Conservation (phyloP, 2,888 invertebrate species). For the Catocala sponsa region DNA sequence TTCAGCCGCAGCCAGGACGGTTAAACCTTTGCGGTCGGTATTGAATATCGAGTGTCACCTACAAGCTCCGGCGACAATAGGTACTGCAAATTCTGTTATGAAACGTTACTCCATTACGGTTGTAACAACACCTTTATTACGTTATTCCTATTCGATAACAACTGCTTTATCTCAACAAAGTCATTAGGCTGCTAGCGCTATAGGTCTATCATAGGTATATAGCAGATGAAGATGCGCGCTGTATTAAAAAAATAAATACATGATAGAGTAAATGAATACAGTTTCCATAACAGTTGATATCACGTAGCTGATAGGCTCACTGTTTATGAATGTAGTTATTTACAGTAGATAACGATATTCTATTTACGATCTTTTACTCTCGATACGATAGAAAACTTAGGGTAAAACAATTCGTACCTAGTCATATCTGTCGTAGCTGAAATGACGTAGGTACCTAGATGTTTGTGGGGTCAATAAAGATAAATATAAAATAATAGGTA, state of each 20-base stretch:
- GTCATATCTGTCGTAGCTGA: constrained; percentile 38
- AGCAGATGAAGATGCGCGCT: background rate
- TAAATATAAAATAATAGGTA: constrained; percentile 26
- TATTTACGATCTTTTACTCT: constrained; percentile 68
- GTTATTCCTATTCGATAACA: too few relatives aligned
- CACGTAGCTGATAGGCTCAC: constrained; percentile 57
- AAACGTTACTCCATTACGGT: background rate
- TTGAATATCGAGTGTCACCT: constrained; percentile 69
- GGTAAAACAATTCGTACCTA: constrained; percentile 33
- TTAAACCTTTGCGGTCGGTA: constrained; percentile 69
- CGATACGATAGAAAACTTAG: constrained; percentile 47
- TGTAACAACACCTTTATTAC: background rate
- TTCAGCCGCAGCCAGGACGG: constrained; percentile 72
- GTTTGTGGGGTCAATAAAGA: constrained; percentile 60
- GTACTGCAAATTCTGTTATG: background rate
- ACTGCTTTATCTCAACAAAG: too few relatives aligned
- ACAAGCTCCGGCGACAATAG: constrained; percentile 38
- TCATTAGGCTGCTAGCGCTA: too few relatives aligned
- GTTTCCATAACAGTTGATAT: constrained; percentile 52
- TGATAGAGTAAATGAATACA: constrained; percentile 14
- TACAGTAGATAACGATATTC: constrained; percentile 64
- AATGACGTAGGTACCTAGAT: constrained; percentile 42
- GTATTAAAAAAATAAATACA: background rate
- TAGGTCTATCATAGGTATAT: too few relatives aligned
- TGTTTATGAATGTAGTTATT: constrained; percentile 62